Evolutionary conservation across 2,888 invertebrate genomes (phyloP), one percentile per base, ranked within the genome.

Genomic region (Himalopsyche kuldschensis): DNA sequence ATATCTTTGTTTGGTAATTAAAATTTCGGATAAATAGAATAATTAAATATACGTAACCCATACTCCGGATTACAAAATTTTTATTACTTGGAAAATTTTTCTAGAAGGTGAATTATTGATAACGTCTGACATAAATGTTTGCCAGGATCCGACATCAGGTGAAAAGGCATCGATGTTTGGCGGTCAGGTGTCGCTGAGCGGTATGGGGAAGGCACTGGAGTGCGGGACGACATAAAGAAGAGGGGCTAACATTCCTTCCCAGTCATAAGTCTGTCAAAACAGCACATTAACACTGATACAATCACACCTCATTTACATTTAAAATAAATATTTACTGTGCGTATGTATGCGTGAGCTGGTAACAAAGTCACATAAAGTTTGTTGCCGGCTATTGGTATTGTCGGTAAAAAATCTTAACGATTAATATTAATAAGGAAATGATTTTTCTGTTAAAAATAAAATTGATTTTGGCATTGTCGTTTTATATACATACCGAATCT

Each of bases 251-350:
- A 84, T 82, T 84, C 79, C 84, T 81, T 75, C 79, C 81, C 76
- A 81, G 63, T 81, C 84, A 84, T 82, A 84, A 89, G 81, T 81
- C 84, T 84, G 84, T 84, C 84, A 84, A 84, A 84, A 82, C 81
- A 84, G 84, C 81, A 84, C 84, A 84, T 84, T 84, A 84, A 81
- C 84, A 75, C 79, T 78, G 81, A 81, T 84, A 82, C 84, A 82
- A 84, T 84, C 84, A 79, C 79, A 79, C 76, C 75, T 82, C 84
- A 84, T 84, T 84, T 84, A 69, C 84, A 84, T 84, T 30, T 30
- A 69, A 69, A 69, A 69, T 69, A 27, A 69, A 69, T 69, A 69
- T 27, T 11, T 69, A 69, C 11, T 69, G 27, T 69, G 27, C 27
- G 20, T 30, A 3, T 69, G 15, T 69, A 69, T 69, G 41, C 15